Evolutionary conservation across 1,140 invertebrate genomes (phyloP), one percentile per base, ranked within the genome.

Genomic region (Steinernema khuongi): DNA sequence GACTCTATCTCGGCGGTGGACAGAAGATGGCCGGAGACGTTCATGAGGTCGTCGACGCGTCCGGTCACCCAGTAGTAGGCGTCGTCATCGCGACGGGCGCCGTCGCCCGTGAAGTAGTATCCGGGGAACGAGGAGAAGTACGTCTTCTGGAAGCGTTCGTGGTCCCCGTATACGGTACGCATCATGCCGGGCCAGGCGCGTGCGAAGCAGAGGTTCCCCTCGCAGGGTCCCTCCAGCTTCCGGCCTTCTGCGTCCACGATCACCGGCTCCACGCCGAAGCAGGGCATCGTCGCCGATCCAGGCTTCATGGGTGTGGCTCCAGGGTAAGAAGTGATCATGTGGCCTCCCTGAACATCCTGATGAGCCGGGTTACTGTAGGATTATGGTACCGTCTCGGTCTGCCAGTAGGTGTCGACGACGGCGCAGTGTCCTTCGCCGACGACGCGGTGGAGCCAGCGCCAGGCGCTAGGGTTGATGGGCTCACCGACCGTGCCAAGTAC

Each of bases 351-450:
- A 14, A 81, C 41, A 79, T 60, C 67, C 36, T 31, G 30, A 28
- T 70, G 1, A 71, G 30, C 32, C 31, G 33, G 28, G 28, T 31
- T 17, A 26, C 14, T 28, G n/a, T 7, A 72, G 36, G 11, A 78
- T 30, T 29, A 19, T 73, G 7, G 32, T 11, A 94, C 95, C 28
- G 96, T 98, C 89, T 99, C 96, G 0, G 96, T 98, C 87, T 98
- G 96, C 95, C 96, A 99, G 87, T 96, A 99, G 0, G 96, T 99
- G 83, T 99, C 96, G 0, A 93, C 93, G 83, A 99, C 93, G 67
- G 94, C 92, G 36, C 79, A 79, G 2, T 72, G 41, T 19, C 66
- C 30, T 36, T 83, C 72, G 1, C 95, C 95, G 0, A 97, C 90
- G 1, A 92, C 83, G 77, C 90, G 90, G 86, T 97, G 91, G 86